Percentiles rank a stretch among this genome's conserved stretches.
phyloP scores from a whole-genome alignment of 1,140 invertebrate species.

The Caenorhabditis latens region DNA sequence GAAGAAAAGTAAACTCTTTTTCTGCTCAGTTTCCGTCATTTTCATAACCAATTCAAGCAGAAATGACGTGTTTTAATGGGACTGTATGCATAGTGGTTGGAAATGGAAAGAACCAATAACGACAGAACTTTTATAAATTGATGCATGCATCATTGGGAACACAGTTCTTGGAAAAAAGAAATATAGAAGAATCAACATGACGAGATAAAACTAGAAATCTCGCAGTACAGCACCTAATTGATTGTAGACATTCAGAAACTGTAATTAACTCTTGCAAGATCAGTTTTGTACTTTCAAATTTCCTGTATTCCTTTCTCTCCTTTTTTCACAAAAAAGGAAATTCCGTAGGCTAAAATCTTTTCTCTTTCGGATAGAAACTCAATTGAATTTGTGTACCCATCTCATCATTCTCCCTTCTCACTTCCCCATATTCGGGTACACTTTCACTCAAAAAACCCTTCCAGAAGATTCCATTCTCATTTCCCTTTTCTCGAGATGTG shows the following conservation, averaged over 20 bases:
- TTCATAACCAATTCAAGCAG: not conserved
- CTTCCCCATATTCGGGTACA: not conserved
- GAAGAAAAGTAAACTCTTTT: slow-evolving; percentile 24
- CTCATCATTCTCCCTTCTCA: not conserved
- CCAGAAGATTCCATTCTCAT: not conserved
- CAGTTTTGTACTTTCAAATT: not conserved
- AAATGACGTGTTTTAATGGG: not conserved
- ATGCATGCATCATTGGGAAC: too few species aligned
- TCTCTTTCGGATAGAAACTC: not conserved
- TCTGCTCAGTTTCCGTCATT: not conserved
- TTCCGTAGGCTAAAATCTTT: slow-evolving; percentile 7
- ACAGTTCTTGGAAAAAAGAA: too few species aligned
- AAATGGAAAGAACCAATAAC: not conserved
- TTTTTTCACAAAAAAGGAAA: not conserved
- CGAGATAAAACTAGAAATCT: too few species aligned
- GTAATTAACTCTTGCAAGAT: not conserved
- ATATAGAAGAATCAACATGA: too few species aligned
- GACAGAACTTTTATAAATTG: not conserved
- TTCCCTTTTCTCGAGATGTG: not conserved
- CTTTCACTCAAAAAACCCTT: not conserved
- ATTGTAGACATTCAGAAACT: too few species aligned
- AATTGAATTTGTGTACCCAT: slow-evolving; percentile 34
- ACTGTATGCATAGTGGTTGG: slow-evolving; percentile 21
- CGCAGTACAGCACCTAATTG: too few species aligned
- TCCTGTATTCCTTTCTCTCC: not conserved